phyloP scores from a whole-genome alignment of 1,140 invertebrate genomes.

The Sminthurinus signatus region DNA sequence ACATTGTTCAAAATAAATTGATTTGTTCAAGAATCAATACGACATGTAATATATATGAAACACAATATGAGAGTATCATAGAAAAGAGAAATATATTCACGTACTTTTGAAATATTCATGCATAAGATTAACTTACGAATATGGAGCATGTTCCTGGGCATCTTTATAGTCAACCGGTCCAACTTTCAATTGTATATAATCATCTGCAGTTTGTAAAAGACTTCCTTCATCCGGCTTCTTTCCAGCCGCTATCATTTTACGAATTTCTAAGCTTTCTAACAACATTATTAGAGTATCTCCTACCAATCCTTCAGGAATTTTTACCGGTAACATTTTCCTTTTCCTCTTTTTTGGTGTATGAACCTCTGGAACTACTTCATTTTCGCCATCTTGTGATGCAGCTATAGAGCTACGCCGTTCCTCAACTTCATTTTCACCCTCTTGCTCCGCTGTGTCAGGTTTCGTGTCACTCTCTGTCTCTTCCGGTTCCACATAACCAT shows the following conservation, averaged over 20 bases:
- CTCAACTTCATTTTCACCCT: background rate
- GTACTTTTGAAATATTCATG: background rate
- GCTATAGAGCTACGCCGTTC: background rate
- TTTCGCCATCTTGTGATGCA: background rate
- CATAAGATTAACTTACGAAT: slow-evolving; percentile 26
- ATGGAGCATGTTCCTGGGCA: slow-evolving; percentile 31
- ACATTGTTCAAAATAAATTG: background rate
- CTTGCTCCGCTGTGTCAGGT: background rate
- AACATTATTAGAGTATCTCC: slow-evolving; percentile 37
- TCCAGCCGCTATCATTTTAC: slow-evolving; percentile 21
- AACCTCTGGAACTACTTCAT: background rate
- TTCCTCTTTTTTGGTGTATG: background rate
- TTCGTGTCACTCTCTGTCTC: background rate
- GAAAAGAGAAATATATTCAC: background rate
- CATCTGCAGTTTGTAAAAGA: slow-evolving; percentile 32
- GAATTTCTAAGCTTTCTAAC: slow-evolving; percentile 27
- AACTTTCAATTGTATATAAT: slow-evolving; percentile 32
- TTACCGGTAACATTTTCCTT: slow-evolving; percentile 25
- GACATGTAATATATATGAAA: background rate
- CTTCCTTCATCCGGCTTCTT: slow-evolving; percentile 11
- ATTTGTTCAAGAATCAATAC: background rate
- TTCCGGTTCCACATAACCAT: slow-evolving; percentile 3
- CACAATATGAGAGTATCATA: background rate
- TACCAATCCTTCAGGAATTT: slow-evolving; percentile 17
- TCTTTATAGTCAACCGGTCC: slow-evolving; percentile 25